Base-by-base conservation (phyloP, 2,888 invertebrate species). In the Hydroisotoma schaefferi region DNA sequence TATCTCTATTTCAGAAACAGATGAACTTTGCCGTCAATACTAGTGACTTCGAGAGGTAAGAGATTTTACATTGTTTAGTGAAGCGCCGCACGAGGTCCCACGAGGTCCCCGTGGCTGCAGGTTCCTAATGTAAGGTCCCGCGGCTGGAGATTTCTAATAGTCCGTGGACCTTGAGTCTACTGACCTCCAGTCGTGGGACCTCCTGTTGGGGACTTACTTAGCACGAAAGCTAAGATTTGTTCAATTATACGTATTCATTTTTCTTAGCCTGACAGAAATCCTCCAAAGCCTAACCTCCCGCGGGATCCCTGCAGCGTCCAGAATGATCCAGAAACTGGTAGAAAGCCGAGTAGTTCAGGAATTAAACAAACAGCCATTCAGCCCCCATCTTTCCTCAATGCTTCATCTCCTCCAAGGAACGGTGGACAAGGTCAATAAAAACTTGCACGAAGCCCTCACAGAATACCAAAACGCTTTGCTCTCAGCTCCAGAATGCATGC, bases 381-480 rank as follows among this genome's bases (percentile, higher is more conserved):
- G 20, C 18, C 26, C 26, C 46, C 65, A 68, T 58, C 51, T 59
- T 37, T 59, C 64, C 46, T 64, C 64, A 25, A 63, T 69, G 56
- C 53, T 47, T 10, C 57, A 57, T 22, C 54, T 69, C 3, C 57
- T 69, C 4, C 51, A 55, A 18, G 69, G 69, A 23, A 67, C 66
- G 10, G 49, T 69, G 22, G 10, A 57, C 12, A 66, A 67, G 49
- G 53, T 67, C 6, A 33, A 59, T 1, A 52, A 57, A 33, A 47
- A 47, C 10, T 67, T 62, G 64, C 27, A 67, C 26, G 62, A 44
- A 12, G 66, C 69, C n/a, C 61, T 63, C 55, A 59, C 55, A 15
- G 63, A 66, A 20, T 69, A 65, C 44, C 69, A 69, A 53, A 61
- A 51, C 25, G 69, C 69, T 10, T 48, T 69, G 10, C 60, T 69